Evolutionary conservation across 2,888 invertebrate genomes (phyloP).

Genomic region (Ommatoiulus sabulosus): DNA sequence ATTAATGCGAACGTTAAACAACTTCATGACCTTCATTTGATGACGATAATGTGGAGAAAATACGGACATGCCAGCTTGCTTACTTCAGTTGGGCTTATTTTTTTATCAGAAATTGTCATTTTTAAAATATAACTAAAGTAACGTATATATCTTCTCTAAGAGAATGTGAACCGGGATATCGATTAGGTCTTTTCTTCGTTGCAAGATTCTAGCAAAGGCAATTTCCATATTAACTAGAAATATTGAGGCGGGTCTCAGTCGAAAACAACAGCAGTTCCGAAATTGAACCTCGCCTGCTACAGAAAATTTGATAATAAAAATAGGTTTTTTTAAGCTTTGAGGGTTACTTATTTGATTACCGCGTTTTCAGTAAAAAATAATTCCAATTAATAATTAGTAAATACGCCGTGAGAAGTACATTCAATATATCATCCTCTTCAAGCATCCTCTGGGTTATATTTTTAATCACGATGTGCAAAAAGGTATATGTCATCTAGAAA

Average conservation of each 20-base stretch:
- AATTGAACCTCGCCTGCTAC: neutral
- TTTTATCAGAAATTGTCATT: too few relatives aligned
- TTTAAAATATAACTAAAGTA: neutral
- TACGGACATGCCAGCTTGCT: neutral
- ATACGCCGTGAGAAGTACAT: neutral
- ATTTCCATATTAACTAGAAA: constrained; percentile 13
- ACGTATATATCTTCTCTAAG: neutral
- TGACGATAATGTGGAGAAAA: neutral
- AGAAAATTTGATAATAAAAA: neutral
- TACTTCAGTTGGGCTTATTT: too few relatives aligned
- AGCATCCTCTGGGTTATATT: neutral
- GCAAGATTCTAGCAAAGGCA: too few relatives aligned
- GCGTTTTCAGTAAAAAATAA: neutral
- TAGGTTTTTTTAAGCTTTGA: neutral
- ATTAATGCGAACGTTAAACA: too few relatives aligned
- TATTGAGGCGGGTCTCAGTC: neutral
- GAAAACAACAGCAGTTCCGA: neutral
- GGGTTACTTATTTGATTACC: neutral
- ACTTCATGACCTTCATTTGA: neutral
- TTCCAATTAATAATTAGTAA: neutral
- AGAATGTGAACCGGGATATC: neutral
- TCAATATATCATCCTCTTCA: too few relatives aligned
- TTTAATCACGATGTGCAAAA: neutral
- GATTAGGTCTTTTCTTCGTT: neutral
- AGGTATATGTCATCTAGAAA: neutral